Evolutionary conservation across 2,888 invertebrate genomes (phyloP).

Genomic region (Allophyes oxyacanthae): DNA sequence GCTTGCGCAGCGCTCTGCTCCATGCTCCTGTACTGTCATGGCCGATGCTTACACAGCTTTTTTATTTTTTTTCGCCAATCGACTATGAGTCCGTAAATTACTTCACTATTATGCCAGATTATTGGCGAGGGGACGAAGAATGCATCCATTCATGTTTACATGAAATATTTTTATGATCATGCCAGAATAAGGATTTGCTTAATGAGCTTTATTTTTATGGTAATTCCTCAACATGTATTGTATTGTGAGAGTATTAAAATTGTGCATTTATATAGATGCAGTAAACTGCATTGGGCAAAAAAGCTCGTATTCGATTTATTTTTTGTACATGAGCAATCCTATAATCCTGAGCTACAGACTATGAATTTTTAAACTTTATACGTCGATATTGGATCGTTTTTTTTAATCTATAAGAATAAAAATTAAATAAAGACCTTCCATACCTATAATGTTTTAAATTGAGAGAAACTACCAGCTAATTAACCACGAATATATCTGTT

Average conservation of each 20-base stretch:
- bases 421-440: too few species aligned
- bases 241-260: slow-evolving; percentile 3
- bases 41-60: slow-evolving; percentile 73
- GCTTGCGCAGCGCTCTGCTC: slow-evolving; percentile 66
- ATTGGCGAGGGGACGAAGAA: slow-evolving; percentile 68
- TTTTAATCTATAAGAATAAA: too few species aligned
- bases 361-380: too few species aligned
- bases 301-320: too few species aligned
- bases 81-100: slow-evolving; percentile 80
- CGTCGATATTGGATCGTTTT: too few species aligned
- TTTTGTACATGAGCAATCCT: too few species aligned
- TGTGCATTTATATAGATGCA: too few species aligned
- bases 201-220: slow-evolving; percentile 56
- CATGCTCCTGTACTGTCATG: slow-evolving; percentile 82
- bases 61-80: slow-evolving; percentile 71
- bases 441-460: too few species aligned
- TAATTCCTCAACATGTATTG: slow-evolving; percentile 30
- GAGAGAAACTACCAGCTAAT: background rate
- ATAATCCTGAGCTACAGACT: too few species aligned
- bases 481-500: background rate
- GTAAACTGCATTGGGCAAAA: too few species aligned
- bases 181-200: slow-evolving; percentile 55
- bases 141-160: slow-evolving; percentile 75
- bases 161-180: slow-evolving; percentile 74
- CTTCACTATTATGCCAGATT: slow-evolving; percentile 76